These are phyloP conservation scores for Maniola hyperantus DNA, from an alignment of 2,888 invertebrate genomes.

Conservation along the genomic window DNA sequence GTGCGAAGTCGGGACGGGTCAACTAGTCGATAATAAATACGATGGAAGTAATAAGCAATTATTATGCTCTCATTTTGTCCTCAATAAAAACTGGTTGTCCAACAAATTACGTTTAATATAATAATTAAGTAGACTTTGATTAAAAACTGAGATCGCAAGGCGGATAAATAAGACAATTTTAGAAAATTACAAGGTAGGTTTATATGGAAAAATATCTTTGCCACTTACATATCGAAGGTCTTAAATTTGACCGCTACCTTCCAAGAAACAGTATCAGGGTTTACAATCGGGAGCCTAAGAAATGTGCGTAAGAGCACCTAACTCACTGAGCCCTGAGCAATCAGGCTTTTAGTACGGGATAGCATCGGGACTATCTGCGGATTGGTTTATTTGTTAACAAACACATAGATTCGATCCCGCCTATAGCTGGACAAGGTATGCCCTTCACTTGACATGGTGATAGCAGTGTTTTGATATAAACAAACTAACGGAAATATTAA, in stretches of 20 bases:
- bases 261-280: slow-evolving; percentile 29
- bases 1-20: background rate
- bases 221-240: slow-evolving; percentile 9
- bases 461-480: slow-evolving; percentile 23
- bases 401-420: slow-evolving; percentile 30
- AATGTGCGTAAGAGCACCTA: slow-evolving; percentile 44
- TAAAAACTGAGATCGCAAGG: slow-evolving; percentile 12
- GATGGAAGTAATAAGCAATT: background rate
- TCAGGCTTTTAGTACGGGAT: slow-evolving; percentile 35
- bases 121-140: background rate
- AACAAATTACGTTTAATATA: background rate
- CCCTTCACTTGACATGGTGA: slow-evolving; percentile 25
- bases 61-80: background rate
- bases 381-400: slow-evolving; percentile 29
- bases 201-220: slow-evolving; percentile 7
- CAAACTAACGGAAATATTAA: slow-evolving; percentile 30
- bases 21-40: background rate
- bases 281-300: slow-evolving; percentile 42
- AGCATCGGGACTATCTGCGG: slow-evolving; percentile 25
- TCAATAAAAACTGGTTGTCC: background rate
- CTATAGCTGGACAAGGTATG: slow-evolving; percentile 20
- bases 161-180: slow-evolving; percentile 8
- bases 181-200: slow-evolving; percentile 18
- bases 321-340: slow-evolving; percentile 37
- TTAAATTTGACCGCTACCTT: slow-evolving; percentile 27